Percentiles rank a stretch among this genome's conserved stretches.
Conservation (phyloP, 1,140 invertebrate species). For the Zaprionus ornatus region DNA sequence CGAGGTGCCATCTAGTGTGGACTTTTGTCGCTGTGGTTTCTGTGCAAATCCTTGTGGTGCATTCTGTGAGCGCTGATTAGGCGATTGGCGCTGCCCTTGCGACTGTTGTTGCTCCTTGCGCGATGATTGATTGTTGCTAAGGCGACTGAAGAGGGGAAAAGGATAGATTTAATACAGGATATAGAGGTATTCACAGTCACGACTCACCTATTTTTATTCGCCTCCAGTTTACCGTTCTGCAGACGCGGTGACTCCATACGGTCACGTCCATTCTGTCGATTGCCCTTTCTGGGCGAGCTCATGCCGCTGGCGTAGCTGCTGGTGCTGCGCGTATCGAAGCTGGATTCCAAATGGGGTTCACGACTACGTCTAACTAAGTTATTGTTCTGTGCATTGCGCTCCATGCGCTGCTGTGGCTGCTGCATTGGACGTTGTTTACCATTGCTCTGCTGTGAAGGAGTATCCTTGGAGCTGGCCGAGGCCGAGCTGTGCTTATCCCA, state of each 20-base stretch:
- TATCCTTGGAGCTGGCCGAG: slow-evolving; percentile 69
- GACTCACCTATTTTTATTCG: slow-evolving; percentile 64
- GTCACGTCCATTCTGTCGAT: slow-evolving; percentile 58
- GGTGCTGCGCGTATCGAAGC: slow-evolving; percentile 60
- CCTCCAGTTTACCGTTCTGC: slow-evolving; percentile 63
- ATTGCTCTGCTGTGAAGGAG: slow-evolving; percentile 44
- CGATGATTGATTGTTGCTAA: slow-evolving; percentile 59
- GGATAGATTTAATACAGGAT: neutral
- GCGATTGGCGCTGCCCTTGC: slow-evolving; percentile 19
- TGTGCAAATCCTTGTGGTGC: slow-evolving; percentile 77
- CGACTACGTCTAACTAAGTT: slow-evolving; percentile 31
- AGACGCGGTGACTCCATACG: slow-evolving; percentile 54
- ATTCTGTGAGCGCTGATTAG: slow-evolving; percentile 71
- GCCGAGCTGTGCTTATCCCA: slow-evolving; percentile 77
- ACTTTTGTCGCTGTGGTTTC: slow-evolving; percentile 62
- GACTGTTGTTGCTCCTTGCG: slow-evolving; percentile 51
- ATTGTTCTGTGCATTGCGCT: slow-evolving; percentile 4
- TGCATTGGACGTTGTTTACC: slow-evolving; percentile 30
- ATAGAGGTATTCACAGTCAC: neutral
- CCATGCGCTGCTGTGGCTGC: slow-evolving; percentile 12
- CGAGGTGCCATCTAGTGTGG: slow-evolving; percentile 51
- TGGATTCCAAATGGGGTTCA: slow-evolving; percentile 35
- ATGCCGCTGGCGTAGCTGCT: slow-evolving; percentile 63
- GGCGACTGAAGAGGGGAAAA: slow-evolving; percentile 38
- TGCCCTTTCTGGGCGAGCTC: slow-evolving; percentile 66